Conservation (phyloP, 2,888 invertebrate genomes). For the Protodeltote pygarga region DNA sequence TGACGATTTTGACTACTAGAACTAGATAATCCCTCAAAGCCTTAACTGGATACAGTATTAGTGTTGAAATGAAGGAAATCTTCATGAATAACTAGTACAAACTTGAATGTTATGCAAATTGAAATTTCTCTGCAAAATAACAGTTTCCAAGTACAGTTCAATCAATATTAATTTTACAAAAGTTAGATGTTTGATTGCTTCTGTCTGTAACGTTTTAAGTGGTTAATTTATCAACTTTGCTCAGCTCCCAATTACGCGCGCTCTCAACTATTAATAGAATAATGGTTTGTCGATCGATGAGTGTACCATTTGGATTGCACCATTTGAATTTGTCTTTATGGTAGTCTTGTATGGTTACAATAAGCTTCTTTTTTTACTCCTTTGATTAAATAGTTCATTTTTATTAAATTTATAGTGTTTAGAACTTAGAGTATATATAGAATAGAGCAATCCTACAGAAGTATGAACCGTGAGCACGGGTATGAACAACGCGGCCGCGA, state of each 20-base stretch:
- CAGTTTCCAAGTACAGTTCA: conserved; percentile 8
- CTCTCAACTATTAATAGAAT: conserved; percentile 7
- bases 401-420: too few relatives aligned
- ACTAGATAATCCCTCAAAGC: too few relatives aligned
- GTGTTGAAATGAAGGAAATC: neutral
- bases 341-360: neutral
- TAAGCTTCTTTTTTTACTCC: too few relatives aligned
- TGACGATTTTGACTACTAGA: too few relatives aligned
- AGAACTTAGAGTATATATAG: too few relatives aligned
- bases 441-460: too few relatives aligned
- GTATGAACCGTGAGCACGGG: too few relatives aligned
- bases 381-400: too few relatives aligned
- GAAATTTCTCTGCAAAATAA: conserved; percentile 14
- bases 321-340: neutral
- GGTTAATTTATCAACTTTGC: conserved; percentile 32
- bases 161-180: conserved; percentile 36
- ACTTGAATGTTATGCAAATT: conserved; percentile 39
- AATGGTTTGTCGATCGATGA: conserved; percentile 11
- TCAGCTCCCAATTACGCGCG: conserved; percentile 8
- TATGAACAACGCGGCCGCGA: too few relatives aligned
- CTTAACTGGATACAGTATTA: too few relatives aligned
- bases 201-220: conserved; percentile 16
- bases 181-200: conserved; percentile 25
- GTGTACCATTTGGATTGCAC: neutral
- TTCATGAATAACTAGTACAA: conserved; percentile 14